Evolutionary conservation across 2,888 invertebrate species (phyloP), one percentile per base, ranked within the genome.

Genomic region (Nemurella pictetii): DNA sequence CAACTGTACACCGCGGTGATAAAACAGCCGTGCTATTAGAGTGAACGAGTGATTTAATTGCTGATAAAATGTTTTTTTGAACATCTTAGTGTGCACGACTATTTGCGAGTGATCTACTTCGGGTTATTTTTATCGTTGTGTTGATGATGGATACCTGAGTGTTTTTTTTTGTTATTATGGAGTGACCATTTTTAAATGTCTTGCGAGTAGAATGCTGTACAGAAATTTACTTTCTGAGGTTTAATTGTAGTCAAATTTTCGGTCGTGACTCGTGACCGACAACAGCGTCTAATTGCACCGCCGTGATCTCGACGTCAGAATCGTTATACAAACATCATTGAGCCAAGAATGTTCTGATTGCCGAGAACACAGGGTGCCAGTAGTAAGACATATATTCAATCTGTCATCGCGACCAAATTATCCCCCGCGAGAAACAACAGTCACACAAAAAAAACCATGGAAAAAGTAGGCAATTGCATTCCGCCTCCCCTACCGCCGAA

Each of bases 401-500:
- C 55, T 20, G 55, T 55, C 55, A 55, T 55, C 55, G 3, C 55
- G 55, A 55, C 55, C 55, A n/a, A n/a, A 55, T 55, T n/a, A n/a
- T 26, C 26, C 75, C 26, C 28, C 15, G 12, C 2, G 9, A 15
- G 2, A 27, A 3, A 75, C 12, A 75, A 1, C 75, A 27, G n/a
- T n/a, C n/a, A 27, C 25, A 28, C 3, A 26, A 75, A 26, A 27
- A 27, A 15, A 20, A 26, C 32, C 75, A 75, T 75, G 75, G 75
- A 75, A 75, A 75, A 75, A 75, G 75, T 78, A 29, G 28, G 36
- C 86, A 91, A 91, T 88, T 91, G 91, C 89, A 91, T 92, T 88
- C 92, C 93, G 87, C 92, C 91, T 87, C 90, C 93, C 87, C 90
- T 93, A 87, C 93, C 93, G 80, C 92, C 92, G 84, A 93, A 93